These are phyloP conservation scores for Nemapogon koenigi DNA, from an alignment of 2,888 invertebrate genomes.

Conservation along the genomic window DNA sequence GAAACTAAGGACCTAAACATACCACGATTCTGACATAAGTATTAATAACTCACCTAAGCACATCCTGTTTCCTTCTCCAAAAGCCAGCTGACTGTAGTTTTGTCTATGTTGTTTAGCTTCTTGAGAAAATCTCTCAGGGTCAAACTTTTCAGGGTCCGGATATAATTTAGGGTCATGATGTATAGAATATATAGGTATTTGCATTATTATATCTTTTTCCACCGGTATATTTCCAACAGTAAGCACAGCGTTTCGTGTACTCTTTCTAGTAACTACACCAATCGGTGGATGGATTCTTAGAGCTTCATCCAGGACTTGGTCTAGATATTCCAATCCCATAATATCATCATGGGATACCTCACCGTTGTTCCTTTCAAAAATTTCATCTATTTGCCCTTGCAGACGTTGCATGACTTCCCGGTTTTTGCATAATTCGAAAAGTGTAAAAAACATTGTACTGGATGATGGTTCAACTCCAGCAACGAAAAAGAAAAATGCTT, in stretches of 20 bases:
- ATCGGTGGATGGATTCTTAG: constrained; percentile 38
- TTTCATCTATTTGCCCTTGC: constrained; percentile 38
- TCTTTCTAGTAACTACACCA: constrained; percentile 29
- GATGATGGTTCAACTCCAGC: constrained; percentile 52
- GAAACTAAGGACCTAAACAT: no score
- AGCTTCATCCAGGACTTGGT: constrained; percentile 38
- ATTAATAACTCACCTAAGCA: constrained; percentile 39
- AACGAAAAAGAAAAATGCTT: constrained; percentile 50
- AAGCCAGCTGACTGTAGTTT: constrained; percentile 38
- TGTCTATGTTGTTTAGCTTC: constrained; percentile 23
- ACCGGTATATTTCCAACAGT: constrained; percentile 28
- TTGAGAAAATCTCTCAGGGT: constrained; percentile 49
- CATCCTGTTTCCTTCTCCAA: constrained; percentile 45
- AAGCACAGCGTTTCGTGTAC: constrained; percentile 28
- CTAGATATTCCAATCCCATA: constrained; percentile 37
- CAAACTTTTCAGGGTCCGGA: constrained; percentile 39
- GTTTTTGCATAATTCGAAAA: constrained; percentile 38
- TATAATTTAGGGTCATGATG: constrained; percentile 39
- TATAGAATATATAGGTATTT: constrained; percentile 30
- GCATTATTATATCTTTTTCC: constrained; percentile 23
- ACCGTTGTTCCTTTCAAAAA: constrained; percentile 25
- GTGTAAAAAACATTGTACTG: constrained; percentile 35
- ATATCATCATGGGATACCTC: constrained; percentile 32
- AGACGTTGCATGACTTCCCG: constrained; percentile 32
- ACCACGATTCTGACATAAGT: no score